Evolutionary conservation across 2,113 vertebrate species (phyloP).

Genomic region (Eublepharis macularius): DNA sequence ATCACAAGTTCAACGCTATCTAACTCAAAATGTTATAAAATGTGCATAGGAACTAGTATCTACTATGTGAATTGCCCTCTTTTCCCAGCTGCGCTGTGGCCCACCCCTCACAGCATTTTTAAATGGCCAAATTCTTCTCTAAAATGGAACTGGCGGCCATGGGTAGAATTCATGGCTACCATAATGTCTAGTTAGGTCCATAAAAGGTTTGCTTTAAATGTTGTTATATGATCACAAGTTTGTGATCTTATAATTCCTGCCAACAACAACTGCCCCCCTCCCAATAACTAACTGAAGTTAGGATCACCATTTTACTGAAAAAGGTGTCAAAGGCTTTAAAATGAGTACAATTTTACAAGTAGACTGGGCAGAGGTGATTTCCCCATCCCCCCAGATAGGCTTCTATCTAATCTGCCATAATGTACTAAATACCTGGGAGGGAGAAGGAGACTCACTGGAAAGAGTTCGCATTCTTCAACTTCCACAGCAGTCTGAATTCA

Average conservation of each 20-base stretch:
- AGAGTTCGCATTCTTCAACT: slow-evolving; percentile 56
- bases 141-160: too few species aligned
- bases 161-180: too few species aligned
- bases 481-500: slow-evolving; percentile 57
- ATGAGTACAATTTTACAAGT: neutral
- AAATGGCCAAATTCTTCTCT: too few species aligned
- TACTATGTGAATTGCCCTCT: neutral
- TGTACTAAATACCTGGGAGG: slow-evolving; percentile 46
- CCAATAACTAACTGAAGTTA: neutral
- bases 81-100: too few species aligned
- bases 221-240: too few species aligned
- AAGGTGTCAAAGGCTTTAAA: neutral
- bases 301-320: neutral
- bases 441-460: slow-evolving; percentile 45
- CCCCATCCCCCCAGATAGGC: neutral
- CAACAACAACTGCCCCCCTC: neutral
- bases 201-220: neutral
- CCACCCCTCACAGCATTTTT: too few species aligned
- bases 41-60: neutral
- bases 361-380: fast-evolving
- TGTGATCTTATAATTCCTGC: neutral
- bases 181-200: too few species aligned
- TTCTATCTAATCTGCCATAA: neutral
- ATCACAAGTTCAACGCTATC: slow-evolving; percentile 47
- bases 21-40: neutral